Conservation (phyloP, 92 coral and sea anemone species). For the Chrysogorgia sp. region DNA sequence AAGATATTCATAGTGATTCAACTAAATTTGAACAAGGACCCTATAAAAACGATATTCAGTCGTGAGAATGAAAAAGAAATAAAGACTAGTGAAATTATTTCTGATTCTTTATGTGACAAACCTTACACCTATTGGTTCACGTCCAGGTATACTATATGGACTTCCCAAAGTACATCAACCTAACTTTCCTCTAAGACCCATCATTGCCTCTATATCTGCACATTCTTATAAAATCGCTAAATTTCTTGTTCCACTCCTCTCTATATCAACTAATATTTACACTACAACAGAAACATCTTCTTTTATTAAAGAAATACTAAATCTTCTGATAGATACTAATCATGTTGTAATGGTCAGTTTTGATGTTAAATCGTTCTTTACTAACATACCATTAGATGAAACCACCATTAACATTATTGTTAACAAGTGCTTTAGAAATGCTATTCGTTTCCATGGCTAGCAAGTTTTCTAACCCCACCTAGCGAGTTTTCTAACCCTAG, state of each 20-base stretch:
- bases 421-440: no score
- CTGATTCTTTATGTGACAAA: neutral
- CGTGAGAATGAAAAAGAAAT: neutral
- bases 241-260: slow-evolving; percentile 12
- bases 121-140: neutral
- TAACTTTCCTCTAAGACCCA: slow-evolving; percentile 20
- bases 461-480: no score
- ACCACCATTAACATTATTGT: no score
- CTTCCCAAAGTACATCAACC: neutral
- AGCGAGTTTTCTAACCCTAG: no score
- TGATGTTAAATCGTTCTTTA: no score
- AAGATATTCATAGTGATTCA: neutral
- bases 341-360: no score
- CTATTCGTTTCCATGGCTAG: no score
- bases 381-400: no score
- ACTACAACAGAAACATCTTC: slow-evolving; percentile 12
- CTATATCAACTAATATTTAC: neutral
- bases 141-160: neutral
- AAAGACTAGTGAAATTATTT: no score
- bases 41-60: neutral
- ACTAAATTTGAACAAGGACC: neutral
- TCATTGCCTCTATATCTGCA: neutral
- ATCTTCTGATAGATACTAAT: no score
- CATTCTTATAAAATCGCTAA: slow-evolving; percentile 3
- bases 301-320: slow-evolving; percentile 9